Evolutionary conservation across 2,797 vertebrate genomes (phyloP), one percentile per base, ranked within the genome.

Genomic region (Gouania willdenowi): DNA sequence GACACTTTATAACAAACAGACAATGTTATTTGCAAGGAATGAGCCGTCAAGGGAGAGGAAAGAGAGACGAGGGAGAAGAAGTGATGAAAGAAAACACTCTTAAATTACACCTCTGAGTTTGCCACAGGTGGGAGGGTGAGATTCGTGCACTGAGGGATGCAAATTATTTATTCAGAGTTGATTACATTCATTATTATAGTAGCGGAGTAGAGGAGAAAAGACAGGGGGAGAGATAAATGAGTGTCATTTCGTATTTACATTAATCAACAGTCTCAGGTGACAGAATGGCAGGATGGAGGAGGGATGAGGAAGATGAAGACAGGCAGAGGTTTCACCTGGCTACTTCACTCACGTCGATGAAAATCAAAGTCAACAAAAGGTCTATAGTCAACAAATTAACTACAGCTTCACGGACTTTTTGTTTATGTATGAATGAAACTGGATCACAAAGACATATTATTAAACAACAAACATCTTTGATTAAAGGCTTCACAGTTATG

Each of bases 131-230:
- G 66, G 46, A 53, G 30, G 52, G 19, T 26, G 34, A 66, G 53
- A 72, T 77, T 61, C 59, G 80, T 74, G 38, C 49, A 60, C 62
- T 4, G 15, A 34, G 55, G 63, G 64, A 79, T 68, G 78, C 72
- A 74, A 84, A 79, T 79, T 54, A 77, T 82, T 83, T 81, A 77
- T 75, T 75, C 79, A 67, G 66, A 62, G 60, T 66, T 84, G 76
- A 85, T 82, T 80, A 80, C 65, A 71, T 66, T 61, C 76, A 84
- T 85, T 85, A 86, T 83, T 82, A 80, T 74, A 44, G 67, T 45
- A 40, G 63, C 63, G 56, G 47, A 62, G 48, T 57, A 37, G 69
- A 52, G 41, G 51, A n/a, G n/a, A 59, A 36, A 60, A 69, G 67
- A 66, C 59, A 41, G 47, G 51, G 46, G 53, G 50, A 54, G 60